Percentiles rank a stretch among this genome's conserved stretches.
Conservation (phyloP, 2,113 vertebrate species). For the Regulus satrapa region DNA sequence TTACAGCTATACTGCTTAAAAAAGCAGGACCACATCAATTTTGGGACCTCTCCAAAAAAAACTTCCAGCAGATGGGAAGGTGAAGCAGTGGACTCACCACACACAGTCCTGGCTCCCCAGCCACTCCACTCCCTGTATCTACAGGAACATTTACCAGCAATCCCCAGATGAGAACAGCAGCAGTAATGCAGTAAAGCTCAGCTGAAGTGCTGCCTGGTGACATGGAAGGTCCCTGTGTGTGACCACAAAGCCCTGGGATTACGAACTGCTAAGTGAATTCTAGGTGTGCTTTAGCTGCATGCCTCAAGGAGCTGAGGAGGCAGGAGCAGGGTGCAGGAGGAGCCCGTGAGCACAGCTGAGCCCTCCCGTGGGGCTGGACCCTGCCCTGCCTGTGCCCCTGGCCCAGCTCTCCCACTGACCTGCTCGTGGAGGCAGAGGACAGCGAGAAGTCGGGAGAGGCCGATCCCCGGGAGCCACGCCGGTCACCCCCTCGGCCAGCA, state of each 20-base stretch:
- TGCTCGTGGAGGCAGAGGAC: constrained; percentile 51
- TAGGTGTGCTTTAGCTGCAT: neutral
- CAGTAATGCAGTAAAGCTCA: too few relatives aligned
- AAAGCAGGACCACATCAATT: neutral
- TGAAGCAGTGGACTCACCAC: neutral
- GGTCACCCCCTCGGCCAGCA: too few relatives aligned
- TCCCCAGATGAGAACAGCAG: neutral
- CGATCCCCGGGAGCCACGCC: too few relatives aligned
- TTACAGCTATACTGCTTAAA: neutral
- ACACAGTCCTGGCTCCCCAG: neutral
- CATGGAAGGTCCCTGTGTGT: too few relatives aligned
- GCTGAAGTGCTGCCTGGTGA: too few relatives aligned
- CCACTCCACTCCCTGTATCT: neutral
- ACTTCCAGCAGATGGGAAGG: neutral
- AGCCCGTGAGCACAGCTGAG: neutral
- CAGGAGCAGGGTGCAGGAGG: rapidly evolving
- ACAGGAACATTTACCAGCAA: neutral
- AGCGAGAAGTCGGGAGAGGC: neutral
- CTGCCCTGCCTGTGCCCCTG: rapidly evolving
- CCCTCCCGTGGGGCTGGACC: rapidly evolving
- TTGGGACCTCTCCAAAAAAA: neutral
- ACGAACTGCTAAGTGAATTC: neutral
- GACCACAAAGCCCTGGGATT: too few relatives aligned
- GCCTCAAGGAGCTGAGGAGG: too few relatives aligned
- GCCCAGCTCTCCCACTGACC: constrained; percentile 21